A percentile compares a stretch with the other conserved stretches of the same genome.
Conservation (phyloP, 2,888 invertebrate genomes). For the Hyalella azteca region DNA sequence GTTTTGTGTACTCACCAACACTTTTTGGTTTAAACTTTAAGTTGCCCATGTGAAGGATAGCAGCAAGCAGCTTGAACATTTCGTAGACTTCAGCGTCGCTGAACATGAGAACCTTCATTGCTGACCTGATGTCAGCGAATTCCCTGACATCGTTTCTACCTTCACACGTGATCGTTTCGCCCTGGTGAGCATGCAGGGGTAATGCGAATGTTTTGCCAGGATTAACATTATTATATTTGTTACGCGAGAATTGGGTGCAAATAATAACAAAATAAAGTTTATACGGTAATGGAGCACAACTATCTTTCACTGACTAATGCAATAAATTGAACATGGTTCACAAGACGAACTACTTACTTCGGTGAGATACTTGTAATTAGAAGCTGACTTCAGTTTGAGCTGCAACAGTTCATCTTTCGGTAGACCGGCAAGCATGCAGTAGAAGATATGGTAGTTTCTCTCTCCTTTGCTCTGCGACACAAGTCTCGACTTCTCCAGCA, state of each 20-base stretch:
- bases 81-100: conserved; percentile 96
- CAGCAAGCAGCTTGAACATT: conserved; percentile 89
- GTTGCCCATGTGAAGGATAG: conserved; percentile 94
- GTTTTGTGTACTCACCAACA: conserved; percentile 66
- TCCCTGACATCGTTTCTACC: conserved; percentile 95
- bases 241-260: background rate
- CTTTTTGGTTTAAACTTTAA: conserved; percentile 92
- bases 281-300: too few relatives aligned
- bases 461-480: conserved; percentile 93
- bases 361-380: conserved; percentile 88
- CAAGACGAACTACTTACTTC: conserved; percentile 69
- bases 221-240: background rate
- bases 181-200: too few relatives aligned
- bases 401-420: conserved; percentile 88
- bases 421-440: conserved; percentile 92
- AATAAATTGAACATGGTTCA: background rate
- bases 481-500: conserved; percentile 96
- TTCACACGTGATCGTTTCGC: conserved; percentile 89
- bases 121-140: conserved; percentile 95
- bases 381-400: conserved; percentile 85
- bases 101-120: conserved; percentile 96
- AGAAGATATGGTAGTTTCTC: conserved; percentile 97
- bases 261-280: too few relatives aligned
- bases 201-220: conserved; percentile 45
- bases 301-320: too few relatives aligned